Base-by-base conservation (phyloP, 2,113 vertebrate species). In the Poeciliopsis retropinna region DNA sequence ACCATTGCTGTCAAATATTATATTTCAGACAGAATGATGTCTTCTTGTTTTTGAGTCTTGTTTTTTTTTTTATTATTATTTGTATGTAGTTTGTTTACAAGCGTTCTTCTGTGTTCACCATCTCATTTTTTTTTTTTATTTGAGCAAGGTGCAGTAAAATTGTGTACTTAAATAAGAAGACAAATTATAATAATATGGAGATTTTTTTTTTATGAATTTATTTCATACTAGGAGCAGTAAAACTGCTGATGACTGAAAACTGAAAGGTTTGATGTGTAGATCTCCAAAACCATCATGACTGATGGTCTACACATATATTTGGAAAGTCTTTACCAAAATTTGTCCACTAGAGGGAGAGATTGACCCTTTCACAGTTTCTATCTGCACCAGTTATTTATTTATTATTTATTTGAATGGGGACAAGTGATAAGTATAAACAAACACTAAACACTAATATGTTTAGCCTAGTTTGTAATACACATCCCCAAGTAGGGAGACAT, bases 301-400 rank as follows among this genome's bases (percentile, higher is more conserved):
- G 22, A 57, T 57, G 51, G 51, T 57, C 22, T 9, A n/a, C 5
- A 22, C 19, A 41, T 2, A 17, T 13, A 15, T n/a, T 62, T 64
- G 15, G 57, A 79, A 70, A 41, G 27, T 5, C 34, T 69, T 67
- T 87, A 44, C 73, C 74, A 76, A 9, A 22, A 79, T 44, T 62
- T 39, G 47, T 83, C 89, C 90, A 93, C 89, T 84, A 92, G 92
- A 92, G 87, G 89, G 89, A 60, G 84, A 70, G 10, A 85, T 67
- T 76, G 61, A 44, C 67, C 84, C 30, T 39, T 64, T 69, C 61
- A n/a, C 25, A 30, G 19, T 67, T 54, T 13, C n/a, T 25, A 27
- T 15, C 28, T 62, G 64, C 64, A 39, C 30, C 34, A 11, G 66
- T 1, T 62, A 28, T 65, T 37, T 37, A 8, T 32, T 37, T 37